These are phyloP conservation scores for Alosa alosa DNA, from an alignment of 2,113 vertebrate species.

Conservation along the genomic window DNA sequence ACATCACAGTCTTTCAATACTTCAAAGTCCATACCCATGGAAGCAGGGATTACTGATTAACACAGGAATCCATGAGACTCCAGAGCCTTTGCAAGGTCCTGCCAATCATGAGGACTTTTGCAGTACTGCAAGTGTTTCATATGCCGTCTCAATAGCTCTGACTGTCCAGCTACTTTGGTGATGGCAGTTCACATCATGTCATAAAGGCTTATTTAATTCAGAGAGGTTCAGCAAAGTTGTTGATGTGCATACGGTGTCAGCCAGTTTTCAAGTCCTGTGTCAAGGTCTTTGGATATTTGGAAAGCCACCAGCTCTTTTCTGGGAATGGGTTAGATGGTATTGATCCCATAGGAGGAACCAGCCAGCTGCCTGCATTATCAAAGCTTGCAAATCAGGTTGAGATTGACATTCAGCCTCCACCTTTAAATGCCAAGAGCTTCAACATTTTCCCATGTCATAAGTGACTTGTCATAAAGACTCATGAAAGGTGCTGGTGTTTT, in stretches of 20 bases:
- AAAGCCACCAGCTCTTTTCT: conserved; percentile 36
- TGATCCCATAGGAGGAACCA: conserved; percentile 42
- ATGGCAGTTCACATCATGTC: not conserved
- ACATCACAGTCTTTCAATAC: conserved; percentile 20
- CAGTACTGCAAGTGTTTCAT: not conserved
- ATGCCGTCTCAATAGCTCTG: not conserved
- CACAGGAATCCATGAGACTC: not conserved
- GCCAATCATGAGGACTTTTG: not conserved
- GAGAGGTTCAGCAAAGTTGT: conserved; percentile 27
- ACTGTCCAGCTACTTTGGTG: not conserved
- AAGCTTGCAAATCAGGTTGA: conserved; percentile 18
- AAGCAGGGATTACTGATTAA: conserved; percentile 49
- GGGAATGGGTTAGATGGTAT: conserved; percentile 43
- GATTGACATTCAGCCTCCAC: conserved; percentile 39
- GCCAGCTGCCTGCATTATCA: conserved; percentile 34
- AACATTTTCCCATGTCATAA: not conserved
- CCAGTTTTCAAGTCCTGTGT: conserved; percentile 37
- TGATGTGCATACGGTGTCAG: conserved; percentile 37
- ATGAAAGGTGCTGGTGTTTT: not conserved
- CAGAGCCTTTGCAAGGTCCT: not conserved
- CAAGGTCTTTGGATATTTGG: conserved; percentile 49
- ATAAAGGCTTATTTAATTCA: conserved; percentile 27
- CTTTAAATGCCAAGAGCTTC: conserved; percentile 8
- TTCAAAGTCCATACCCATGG: conserved; percentile 43
- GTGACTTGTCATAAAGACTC: not conserved